These are phyloP conservation scores for Agrilus mali DNA, from an alignment of 2,888 invertebrate genomes.

Conservation along the genomic window DNA sequence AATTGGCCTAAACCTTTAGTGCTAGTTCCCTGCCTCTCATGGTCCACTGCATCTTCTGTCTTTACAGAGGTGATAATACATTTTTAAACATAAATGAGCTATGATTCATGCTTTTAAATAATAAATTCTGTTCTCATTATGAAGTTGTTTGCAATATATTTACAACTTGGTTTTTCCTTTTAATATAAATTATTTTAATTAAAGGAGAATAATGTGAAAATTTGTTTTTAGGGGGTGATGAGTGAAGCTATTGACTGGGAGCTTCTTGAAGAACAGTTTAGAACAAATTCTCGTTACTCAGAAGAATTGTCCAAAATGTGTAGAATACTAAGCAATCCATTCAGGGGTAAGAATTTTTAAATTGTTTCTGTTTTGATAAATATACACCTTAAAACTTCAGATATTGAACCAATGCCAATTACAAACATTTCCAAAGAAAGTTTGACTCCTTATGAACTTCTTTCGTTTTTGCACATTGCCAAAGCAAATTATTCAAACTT, in stretches of 20 bases:
- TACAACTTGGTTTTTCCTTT: not conserved
- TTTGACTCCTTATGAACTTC: conserved; percentile 1
- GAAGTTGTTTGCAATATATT: not conserved
- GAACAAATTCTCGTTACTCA: conserved; percentile 64
- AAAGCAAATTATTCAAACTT: no score
- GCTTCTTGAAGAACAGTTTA: conserved; percentile 76
- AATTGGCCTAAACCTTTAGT: conserved; percentile 92
- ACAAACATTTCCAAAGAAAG: no score
- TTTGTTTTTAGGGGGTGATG: conserved; percentile 69
- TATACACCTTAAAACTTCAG: no score
- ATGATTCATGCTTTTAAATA: not conserved
- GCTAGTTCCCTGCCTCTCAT: conserved; percentile 89
- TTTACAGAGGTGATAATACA: conserved; percentile 65
- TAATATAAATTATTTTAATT: not conserved
- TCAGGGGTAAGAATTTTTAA: conserved; percentile 4
- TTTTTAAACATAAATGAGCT: not conserved
- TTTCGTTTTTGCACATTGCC: no score
- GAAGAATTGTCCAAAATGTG: conserved; percentile 82
- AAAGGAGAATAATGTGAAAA: not conserved
- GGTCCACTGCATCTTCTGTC: conserved; percentile 93
- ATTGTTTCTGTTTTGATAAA: no score
- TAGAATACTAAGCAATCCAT: conserved; percentile 56
- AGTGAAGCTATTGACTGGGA: conserved; percentile 92
- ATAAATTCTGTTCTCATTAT: not conserved
- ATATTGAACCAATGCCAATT: no score